Percentiles rank a stretch among this genome's conserved stretches.
phyloP scores from a whole-genome alignment of 2,797 vertebrate genomes.

The Cuniculus paca region DNA sequence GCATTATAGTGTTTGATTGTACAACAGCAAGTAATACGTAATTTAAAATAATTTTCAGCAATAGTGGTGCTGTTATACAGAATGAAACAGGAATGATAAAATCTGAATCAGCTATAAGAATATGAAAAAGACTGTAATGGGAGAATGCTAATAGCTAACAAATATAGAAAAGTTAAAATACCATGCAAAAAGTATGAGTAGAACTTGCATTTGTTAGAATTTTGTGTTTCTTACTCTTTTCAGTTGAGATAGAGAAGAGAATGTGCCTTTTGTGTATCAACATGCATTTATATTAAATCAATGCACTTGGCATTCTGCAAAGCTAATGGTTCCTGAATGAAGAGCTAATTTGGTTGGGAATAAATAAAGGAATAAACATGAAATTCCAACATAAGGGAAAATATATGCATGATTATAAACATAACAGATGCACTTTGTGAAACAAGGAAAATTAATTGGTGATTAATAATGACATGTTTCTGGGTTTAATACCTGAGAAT shows the following conservation, averaged over 20 bases:
- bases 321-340: background rate
- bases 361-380: background rate
- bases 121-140: background rate
- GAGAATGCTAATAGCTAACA: background rate
- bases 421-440: background rate
- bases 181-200: background rate
- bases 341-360: background rate
- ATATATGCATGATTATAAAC: background rate
- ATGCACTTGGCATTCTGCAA: background rate
- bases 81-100: background rate
- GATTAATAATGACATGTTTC: background rate
- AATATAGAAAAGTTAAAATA: background rate
- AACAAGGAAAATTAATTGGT: background rate
- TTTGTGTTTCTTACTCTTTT: background rate
- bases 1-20: background rate
- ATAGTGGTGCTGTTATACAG: background rate
- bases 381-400: background rate
- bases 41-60: background rate
- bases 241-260: background rate
- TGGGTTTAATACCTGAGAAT: background rate
- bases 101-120: background rate
- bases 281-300: background rate
- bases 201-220: background rate
- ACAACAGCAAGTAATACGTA: background rate
- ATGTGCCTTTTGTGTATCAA: background rate